A percentile compares a stretch with the other conserved stretches of the same genome.
phyloP scores from a whole-genome alignment of 2,888 invertebrate species.

The Crematogaster levior region DNA sequence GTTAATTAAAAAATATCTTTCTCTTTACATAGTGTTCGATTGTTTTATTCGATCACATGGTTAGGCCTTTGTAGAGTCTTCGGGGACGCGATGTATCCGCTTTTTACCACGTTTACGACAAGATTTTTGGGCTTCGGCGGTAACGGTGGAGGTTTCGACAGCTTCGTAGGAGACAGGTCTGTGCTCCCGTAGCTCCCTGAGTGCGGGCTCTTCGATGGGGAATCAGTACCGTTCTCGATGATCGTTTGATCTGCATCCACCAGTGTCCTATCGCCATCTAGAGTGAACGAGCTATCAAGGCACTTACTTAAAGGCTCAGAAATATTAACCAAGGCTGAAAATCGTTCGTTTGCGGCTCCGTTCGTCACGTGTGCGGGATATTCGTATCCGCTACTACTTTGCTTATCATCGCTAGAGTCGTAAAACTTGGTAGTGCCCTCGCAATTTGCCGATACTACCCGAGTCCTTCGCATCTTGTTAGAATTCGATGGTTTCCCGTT shows the following conservation, averaged over 20 bases:
- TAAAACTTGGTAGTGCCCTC: conserved; percentile 83
- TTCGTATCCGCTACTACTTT: conserved; percentile 55
- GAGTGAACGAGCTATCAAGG: conserved; percentile 76
- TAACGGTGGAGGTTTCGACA: conserved; percentile 89
- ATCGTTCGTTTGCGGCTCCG: conserved; percentile 62
- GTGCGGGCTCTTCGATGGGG: conserved; percentile 60
- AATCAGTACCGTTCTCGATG: conserved; percentile 78
- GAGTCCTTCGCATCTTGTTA: conserved; percentile 85
- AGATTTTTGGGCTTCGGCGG: conserved; percentile 92
- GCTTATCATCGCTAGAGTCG: conserved; percentile 78
- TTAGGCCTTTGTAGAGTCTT: conserved; percentile 79
- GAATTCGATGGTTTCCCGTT: conserved; percentile 84
- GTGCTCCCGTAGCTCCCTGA: conserved; percentile 62
- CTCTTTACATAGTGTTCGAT: conserved; percentile 72
- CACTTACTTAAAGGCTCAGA: conserved; percentile 71
- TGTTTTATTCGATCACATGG: conserved; percentile 72
- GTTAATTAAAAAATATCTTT: conserved; percentile 75
- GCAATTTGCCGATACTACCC: conserved; percentile 78
- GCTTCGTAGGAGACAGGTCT: conserved; percentile 75
- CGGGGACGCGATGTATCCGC: conserved; percentile 77
- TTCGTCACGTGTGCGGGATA: conserved; percentile 64
- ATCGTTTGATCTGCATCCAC: conserved; percentile 82
- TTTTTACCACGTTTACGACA: conserved; percentile 86
- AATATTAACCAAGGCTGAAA: conserved; percentile 52
- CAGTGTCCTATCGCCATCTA: conserved; percentile 78